Base-by-base conservation (phyloP, 2,888 invertebrate genomes). In the Orthosia incerta region DNA sequence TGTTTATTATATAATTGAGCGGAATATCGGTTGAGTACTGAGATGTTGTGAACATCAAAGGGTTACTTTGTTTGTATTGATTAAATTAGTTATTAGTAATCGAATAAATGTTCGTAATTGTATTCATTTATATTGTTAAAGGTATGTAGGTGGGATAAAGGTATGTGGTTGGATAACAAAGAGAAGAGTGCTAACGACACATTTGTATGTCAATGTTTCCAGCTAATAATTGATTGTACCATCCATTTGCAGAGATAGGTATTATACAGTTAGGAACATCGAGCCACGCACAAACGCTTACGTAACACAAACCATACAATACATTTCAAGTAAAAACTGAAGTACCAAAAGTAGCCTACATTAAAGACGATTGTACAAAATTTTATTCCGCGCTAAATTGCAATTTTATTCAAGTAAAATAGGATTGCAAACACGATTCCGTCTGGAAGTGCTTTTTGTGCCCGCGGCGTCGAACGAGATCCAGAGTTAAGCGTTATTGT, bases 401-500 rank as follows among this genome's bases (percentile, higher is more conserved):
- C 76, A 80, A 86, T 86, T 83, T 86, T 77, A 86, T 81, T 86
- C 84, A 73, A 81, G 74, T 81, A 79, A 79, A 83, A 85, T 87
- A 87, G 83, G 79, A 81, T 85, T 77, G 71, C 85, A 84, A 79
- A 85, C 71, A 79, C 74, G 75, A 75, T 79, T 77, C 73, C 77
- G 65, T 72, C 77, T 79, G 77, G 66, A 85, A 86, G 74, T 78
- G 79, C 66, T 87, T 82, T 77, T 83, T 86, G 72, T 70, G 84
- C 76, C 78, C 79, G 81, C 77, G 76, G 81, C 84, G 76, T 76
- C 82, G 68, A 85, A 83, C 74, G 79, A 83, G 80, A 80, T 82
- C 75, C 79, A 74, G 76, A 87, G 86, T 76, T 87, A 86, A 86
- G 79, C 83, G 87, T 83, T 86, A 83, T 83, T 86, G 80, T 87